A percentile compares a stretch with the other conserved stretches of the same genome.
These are phyloP conservation scores for Metopolophium dirhodum DNA, from an alignment of 1,140 invertebrate genomes.

Conservation along the genomic window DNA sequence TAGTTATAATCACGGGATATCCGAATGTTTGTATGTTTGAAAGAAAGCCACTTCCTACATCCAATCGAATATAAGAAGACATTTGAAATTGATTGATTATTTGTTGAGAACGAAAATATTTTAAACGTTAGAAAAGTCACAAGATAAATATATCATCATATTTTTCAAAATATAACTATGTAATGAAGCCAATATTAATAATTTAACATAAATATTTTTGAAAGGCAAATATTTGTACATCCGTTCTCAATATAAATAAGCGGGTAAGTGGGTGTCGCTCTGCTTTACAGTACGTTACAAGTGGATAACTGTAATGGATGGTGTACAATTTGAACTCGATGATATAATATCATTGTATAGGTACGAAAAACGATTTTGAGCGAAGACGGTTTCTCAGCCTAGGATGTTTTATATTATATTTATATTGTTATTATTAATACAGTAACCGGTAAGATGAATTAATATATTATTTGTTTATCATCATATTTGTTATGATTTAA, in stretches of 20 bases:
- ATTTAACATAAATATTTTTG: neutral
- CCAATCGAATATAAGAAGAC: rapidly evolving
- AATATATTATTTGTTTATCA: too few relatives aligned
- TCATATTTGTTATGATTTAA: too few relatives aligned
- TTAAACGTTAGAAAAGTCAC: neutral
- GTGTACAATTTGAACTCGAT: too few relatives aligned
- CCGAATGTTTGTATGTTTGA: neutral
- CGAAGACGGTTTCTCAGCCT: too few relatives aligned
- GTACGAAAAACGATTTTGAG: too few relatives aligned
- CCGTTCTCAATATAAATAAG: neutral
- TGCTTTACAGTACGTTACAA: too few relatives aligned
- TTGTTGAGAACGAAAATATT: neutral
- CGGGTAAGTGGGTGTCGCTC: too few relatives aligned
- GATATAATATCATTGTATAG: too few relatives aligned
- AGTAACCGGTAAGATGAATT: too few relatives aligned
- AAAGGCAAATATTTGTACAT: neutral
- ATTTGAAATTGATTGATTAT: neutral
- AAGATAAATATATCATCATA: neutral
- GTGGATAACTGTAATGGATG: too few relatives aligned
- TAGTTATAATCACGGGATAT: neutral
- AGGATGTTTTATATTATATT: too few relatives aligned
- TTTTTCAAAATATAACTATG: neutral
- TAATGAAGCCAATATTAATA: neutral
- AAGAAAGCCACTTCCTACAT: neutral
- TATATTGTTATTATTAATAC: too few relatives aligned